A percentile compares a stretch with the other conserved stretches of the same genome.
phyloP scores from a whole-genome alignment of 2,113 vertebrate genomes.

The Heterotis niloticus region DNA sequence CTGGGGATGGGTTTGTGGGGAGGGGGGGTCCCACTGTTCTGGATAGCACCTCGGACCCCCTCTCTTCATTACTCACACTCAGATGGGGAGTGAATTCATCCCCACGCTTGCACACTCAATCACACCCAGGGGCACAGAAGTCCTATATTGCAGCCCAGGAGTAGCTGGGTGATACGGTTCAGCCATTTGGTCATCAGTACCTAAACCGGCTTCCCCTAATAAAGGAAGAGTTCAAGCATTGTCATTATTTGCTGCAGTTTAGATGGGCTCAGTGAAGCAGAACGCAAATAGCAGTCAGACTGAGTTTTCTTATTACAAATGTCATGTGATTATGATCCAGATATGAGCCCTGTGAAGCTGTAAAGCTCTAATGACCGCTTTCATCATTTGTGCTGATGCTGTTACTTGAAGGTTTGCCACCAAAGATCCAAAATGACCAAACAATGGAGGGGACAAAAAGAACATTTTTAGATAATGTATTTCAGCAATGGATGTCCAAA shows the following conservation, averaged over 20 bases:
- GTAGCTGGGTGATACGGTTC: constrained; percentile 30
- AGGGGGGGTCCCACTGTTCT: constrained; percentile 2
- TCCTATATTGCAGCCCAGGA: constrained; percentile 29
- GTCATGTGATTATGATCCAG: too few relatives aligned
- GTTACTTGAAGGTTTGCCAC: too few relatives aligned
- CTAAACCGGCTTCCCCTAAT: constrained; percentile 31
- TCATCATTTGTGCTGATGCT: too few relatives aligned
- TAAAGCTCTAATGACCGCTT: too few relatives aligned
- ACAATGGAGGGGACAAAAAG: too few relatives aligned
- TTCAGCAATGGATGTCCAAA: background rate
- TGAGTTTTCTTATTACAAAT: too few relatives aligned
- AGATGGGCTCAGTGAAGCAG: background rate
- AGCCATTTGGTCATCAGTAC: constrained; percentile 26
- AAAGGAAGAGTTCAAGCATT: constrained; percentile 20
- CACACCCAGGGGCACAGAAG: constrained; percentile 32
- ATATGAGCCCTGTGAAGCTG: too few relatives aligned
- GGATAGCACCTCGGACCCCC: constrained; percentile 18
- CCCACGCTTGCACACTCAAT: constrained; percentile 43
- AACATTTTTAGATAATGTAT: too few relatives aligned
- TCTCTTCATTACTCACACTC: constrained; percentile 45
- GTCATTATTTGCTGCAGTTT: background rate
- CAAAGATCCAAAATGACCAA: too few relatives aligned
- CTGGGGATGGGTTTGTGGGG: constrained; percentile 20
- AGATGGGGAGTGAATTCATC: constrained; percentile 54
- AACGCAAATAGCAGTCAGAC: too few relatives aligned